Conservation (phyloP, 2,113 vertebrate genomes). For the Lepus timidus region DNA sequence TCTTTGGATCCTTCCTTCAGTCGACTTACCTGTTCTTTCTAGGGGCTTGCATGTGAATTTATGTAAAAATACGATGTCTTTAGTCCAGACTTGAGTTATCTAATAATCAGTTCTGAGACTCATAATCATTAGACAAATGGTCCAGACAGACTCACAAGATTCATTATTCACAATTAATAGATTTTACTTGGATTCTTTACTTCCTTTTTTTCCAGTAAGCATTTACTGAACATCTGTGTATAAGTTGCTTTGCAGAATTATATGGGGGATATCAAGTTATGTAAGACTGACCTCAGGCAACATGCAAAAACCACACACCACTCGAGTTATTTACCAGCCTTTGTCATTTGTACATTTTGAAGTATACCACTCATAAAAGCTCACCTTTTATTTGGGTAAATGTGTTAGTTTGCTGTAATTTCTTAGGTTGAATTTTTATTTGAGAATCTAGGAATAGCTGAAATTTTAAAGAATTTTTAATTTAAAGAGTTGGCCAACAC, state of each 20-base stretch:
- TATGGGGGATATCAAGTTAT: slow-evolving; percentile 6
- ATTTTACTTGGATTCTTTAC: slow-evolving; percentile 47
- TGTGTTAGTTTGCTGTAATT: slow-evolving; percentile 56
- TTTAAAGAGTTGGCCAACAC: too few species aligned
- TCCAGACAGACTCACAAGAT: background rate
- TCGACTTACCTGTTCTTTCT: background rate
- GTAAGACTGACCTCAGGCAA: background rate
- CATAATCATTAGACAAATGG: background rate
- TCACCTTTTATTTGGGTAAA: slow-evolving; percentile 50
- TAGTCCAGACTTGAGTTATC: background rate
- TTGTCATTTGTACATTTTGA: slow-evolving; percentile 42
- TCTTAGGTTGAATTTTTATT: slow-evolving; percentile 62
- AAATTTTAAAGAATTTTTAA: slow-evolving; percentile 40
- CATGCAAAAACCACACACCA: background rate
- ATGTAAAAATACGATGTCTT: background rate
- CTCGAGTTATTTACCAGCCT: background rate
- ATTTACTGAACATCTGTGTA: background rate
- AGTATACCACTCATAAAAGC: slow-evolving; percentile 43
- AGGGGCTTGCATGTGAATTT: background rate
- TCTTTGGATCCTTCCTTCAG: slow-evolving; percentile 22
- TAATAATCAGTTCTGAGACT: slow-evolving; percentile 22
- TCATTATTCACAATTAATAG: slow-evolving; percentile 56
- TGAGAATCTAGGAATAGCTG: slow-evolving; percentile 1
- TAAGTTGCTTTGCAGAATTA: slow-evolving; percentile 23
- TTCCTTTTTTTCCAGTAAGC: background rate